Evolutionary conservation across 2,113 vertebrate genomes (phyloP).

Genomic region (Sebastes fasciatus): DNA sequence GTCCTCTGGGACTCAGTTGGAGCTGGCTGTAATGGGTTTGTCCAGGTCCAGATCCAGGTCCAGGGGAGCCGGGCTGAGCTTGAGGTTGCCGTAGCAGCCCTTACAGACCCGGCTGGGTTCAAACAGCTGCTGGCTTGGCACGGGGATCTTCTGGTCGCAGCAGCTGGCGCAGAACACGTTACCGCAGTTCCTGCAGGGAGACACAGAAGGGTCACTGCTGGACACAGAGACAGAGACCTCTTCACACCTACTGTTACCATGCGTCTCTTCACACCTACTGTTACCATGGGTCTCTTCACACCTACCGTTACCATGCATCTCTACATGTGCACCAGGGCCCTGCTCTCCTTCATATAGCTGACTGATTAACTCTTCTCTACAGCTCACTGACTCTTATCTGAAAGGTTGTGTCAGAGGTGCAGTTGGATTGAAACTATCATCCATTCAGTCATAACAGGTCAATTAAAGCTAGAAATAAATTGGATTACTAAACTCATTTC

Average conservation of each 20-base stretch:
- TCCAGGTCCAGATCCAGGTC: slow-evolving; percentile 89
- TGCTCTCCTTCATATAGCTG: too few species aligned
- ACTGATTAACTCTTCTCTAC: too few species aligned
- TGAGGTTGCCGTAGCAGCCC: slow-evolving; percentile 92
- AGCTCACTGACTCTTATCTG: too few species aligned
- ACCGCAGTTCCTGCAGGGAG: slow-evolving; percentile 92
- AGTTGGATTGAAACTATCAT: too few species aligned
- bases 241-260: slow-evolving; percentile 20
- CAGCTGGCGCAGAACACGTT: slow-evolving; percentile 98
- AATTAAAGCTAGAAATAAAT: too few species aligned
- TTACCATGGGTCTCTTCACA: too few species aligned
- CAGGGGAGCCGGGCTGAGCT: slow-evolving; percentile 83
- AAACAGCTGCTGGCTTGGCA: slow-evolving; percentile 98
- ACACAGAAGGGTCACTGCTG: slow-evolving; percentile 28
- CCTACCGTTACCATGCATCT: too few species aligned
- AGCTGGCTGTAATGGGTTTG: slow-evolving; percentile 93
- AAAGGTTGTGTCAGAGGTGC: too few species aligned
- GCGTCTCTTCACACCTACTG: background rate
- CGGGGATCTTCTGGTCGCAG: slow-evolving; percentile 98
- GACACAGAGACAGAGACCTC: background rate
- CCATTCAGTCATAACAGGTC: too few species aligned
- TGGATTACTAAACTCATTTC: too few species aligned
- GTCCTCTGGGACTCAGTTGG: slow-evolving; percentile 84
- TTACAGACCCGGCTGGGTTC: slow-evolving; percentile 96
- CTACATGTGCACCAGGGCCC: too few species aligned